Conservation (phyloP, 2,888 invertebrate genomes). For the Alcis repandata region DNA sequence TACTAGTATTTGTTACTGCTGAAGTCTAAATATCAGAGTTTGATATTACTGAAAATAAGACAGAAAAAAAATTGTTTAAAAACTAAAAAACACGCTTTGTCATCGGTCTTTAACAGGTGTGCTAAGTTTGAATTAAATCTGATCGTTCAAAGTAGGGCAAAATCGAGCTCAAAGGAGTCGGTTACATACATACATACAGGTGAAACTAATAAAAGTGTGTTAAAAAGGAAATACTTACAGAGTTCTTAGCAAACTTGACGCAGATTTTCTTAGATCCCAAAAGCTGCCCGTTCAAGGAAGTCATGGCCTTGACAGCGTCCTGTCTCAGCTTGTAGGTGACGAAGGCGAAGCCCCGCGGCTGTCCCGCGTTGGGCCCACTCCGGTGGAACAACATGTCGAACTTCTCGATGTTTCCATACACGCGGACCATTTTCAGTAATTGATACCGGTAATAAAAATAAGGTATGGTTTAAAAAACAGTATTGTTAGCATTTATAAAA, state of each 20-base stretch:
- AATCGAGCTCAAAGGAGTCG: too few species aligned
- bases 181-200: too few species aligned
- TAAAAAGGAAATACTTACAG: slow-evolving; percentile 54
- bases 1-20: too few species aligned
- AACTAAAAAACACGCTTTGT: too few species aligned
- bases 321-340: slow-evolving; percentile 91
- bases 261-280: slow-evolving; percentile 92
- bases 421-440: slow-evolving; percentile 98
- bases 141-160: too few species aligned
- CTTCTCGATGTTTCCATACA: slow-evolving; percentile 97
- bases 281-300: slow-evolving; percentile 90
- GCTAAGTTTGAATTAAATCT: too few species aligned
- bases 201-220: neutral
- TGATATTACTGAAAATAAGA: too few species aligned
- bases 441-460: slow-evolving; percentile 93
- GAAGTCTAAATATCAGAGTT: too few species aligned
- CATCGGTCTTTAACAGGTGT: too few species aligned
- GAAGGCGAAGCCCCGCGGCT: slow-evolving; percentile 97
- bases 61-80: too few species aligned
- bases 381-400: slow-evolving; percentile 98
- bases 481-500: slow-evolving; percentile 22
- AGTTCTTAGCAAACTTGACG: slow-evolving; percentile 93
- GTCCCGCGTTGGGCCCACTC: slow-evolving; percentile 94
- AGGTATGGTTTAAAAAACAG: slow-evolving; percentile 63
- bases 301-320: slow-evolving; percentile 91